A percentile compares a stretch with the other conserved stretches of the same genome.
These are phyloP conservation scores for Platorchestia sp. DNA, from an alignment of 1,140 invertebrate genomes.

Conservation along the genomic window DNA sequence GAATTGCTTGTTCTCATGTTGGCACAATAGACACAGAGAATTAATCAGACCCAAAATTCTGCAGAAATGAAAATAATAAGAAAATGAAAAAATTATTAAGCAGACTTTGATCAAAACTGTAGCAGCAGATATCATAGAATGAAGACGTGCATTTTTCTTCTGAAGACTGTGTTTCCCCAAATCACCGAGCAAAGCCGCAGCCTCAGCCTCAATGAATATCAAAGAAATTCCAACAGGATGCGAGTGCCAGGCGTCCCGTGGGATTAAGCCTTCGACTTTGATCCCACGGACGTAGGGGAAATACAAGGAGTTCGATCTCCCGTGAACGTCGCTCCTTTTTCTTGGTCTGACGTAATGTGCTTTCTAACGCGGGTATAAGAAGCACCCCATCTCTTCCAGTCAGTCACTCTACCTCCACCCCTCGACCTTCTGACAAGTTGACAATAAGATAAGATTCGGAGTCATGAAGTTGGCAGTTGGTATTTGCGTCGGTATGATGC, in stretches of 20 bases:
- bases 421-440: neutral
- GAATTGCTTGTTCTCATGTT: neutral
- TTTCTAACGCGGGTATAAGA: neutral
- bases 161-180: neutral
- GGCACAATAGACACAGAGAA: neutral
- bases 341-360: neutral
- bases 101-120: neutral
- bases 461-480: neutral
- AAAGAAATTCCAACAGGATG: conserved; percentile 11
- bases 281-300: neutral
- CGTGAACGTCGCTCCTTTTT: neutral
- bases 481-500: neutral
- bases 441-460: neutral
- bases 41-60: too few relatives aligned
- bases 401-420: neutral
- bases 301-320: neutral
- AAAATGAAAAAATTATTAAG: neutral
- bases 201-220: neutral
- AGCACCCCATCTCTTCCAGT: neutral
- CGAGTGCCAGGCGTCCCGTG: neutral
- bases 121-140: neutral
- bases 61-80: neutral
- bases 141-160: neutral
- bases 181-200: neutral
- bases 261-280: neutral